Conservation (phyloP, 1,140 invertebrate species). For the Procambarus virginalis region DNA sequence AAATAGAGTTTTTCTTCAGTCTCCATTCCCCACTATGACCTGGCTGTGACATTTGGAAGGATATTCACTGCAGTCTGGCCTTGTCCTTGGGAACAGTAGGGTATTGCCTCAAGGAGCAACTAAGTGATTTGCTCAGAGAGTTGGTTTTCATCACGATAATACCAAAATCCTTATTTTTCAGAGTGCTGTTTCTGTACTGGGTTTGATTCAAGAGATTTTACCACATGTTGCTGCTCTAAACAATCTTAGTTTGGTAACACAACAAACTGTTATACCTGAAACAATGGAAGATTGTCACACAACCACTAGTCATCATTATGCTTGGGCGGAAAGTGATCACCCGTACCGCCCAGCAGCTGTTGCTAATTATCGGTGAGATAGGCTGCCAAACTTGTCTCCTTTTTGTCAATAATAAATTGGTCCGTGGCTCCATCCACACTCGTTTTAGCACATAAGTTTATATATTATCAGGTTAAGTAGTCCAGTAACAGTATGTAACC, state of each 20-base stretch:
- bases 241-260: slow-evolving; percentile 73
- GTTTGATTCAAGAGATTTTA: slow-evolving; percentile 90
- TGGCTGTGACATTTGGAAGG: too few relatives aligned
- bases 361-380: slow-evolving; percentile 84
- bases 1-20: too few relatives aligned
- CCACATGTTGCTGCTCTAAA: slow-evolving; percentile 92
- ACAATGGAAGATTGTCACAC: slow-evolving; percentile 67
- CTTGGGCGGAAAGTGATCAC: slow-evolving; percentile 96
- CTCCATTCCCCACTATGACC: too few relatives aligned
- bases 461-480: background rate
- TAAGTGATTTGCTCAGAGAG: too few relatives aligned
- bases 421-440: background rate
- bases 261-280: slow-evolving; percentile 71
- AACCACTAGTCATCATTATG: slow-evolving; percentile 80
- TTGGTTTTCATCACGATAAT: too few relatives aligned
- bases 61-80: too few relatives aligned
- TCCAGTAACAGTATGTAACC: too few relatives aligned
- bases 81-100: too few relatives aligned
- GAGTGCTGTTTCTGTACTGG: slow-evolving; percentile 93
- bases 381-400: background rate
- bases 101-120: too few relatives aligned
- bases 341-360: slow-evolving; percentile 94
- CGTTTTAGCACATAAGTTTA: background rate
- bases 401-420: background rate
- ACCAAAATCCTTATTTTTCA: slow-evolving; percentile 61